These are phyloP conservation scores for Thunnus albacares DNA, from an alignment of 2,797 vertebrate genomes.

Conservation along the genomic window DNA sequence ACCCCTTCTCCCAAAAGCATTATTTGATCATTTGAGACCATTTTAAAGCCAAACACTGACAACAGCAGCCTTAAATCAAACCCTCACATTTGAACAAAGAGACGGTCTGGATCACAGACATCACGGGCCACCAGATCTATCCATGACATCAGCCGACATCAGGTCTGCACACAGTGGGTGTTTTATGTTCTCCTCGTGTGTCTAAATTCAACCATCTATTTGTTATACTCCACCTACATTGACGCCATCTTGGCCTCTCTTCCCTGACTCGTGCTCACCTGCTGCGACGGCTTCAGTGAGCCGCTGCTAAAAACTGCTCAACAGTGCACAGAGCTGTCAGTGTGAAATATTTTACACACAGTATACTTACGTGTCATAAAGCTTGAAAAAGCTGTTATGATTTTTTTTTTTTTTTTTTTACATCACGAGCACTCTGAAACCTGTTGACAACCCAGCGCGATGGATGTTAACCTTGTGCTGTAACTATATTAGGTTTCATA, in stretches of 20 bases:
- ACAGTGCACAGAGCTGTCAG: background rate
- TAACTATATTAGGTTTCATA: background rate
- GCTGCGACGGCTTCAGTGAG: background rate
- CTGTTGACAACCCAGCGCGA: background rate
- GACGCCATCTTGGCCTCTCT: slow-evolving; percentile 29
- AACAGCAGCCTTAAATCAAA: slow-evolving; percentile 6
- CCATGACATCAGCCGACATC: slow-evolving; percentile 27
- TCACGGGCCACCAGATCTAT: slow-evolving; percentile 16
- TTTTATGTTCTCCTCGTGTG: slow-evolving; percentile 19
- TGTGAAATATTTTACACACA: background rate
- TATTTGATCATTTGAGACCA: background rate
- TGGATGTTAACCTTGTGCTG: background rate
- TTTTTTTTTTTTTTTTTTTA: background rate
- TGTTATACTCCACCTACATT: slow-evolving; percentile 59
- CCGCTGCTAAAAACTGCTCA: background rate
- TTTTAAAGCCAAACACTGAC: slow-evolving; percentile 1
- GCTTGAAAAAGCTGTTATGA: background rate
- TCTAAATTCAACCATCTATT: slow-evolving; percentile 60
- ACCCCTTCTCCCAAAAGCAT: background rate
- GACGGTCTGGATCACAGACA: slow-evolving; percentile 1
- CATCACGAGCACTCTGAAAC: background rate
- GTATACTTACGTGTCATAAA: background rate
- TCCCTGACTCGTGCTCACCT: slow-evolving; percentile 25
- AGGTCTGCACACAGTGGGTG: slow-evolving; percentile 30
- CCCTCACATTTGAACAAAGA: slow-evolving; percentile 3